Evolutionary conservation across 2,113 vertebrate genomes (phyloP).

Genomic region (Leuciscus idus): DNA sequence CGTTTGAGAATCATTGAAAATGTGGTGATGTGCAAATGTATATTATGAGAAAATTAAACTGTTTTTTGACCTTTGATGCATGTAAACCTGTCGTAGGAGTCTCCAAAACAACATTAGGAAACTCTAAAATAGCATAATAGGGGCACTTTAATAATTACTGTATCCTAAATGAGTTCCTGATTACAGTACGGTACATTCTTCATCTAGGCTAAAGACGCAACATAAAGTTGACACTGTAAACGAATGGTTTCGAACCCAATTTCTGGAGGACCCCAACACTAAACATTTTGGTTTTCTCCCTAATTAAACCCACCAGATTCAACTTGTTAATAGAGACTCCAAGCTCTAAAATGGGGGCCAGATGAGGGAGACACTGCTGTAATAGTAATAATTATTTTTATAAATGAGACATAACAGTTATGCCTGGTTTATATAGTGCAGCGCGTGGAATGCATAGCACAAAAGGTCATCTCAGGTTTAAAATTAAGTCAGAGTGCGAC

Average conservation of each 20-base stretch:
- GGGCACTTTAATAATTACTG: background rate
- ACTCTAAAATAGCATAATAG: too few relatives aligned
- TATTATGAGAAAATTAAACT: too few relatives aligned
- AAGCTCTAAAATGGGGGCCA: background rate
- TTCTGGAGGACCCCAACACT: background rate
- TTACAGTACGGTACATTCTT: background rate
- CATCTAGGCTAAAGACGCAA: background rate
- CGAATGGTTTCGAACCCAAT: background rate
- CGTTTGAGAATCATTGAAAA: too few relatives aligned
- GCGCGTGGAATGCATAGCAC: constrained; percentile 7
- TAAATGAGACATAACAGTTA: background rate
- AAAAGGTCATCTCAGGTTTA: constrained; percentile 41
- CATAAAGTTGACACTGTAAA: background rate
- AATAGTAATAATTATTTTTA: background rate
- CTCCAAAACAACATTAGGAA: too few relatives aligned
- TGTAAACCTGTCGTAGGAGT: too few relatives aligned
- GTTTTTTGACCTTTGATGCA: too few relatives aligned
- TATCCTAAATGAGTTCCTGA: background rate
- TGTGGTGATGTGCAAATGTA: too few relatives aligned
- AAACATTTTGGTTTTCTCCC: background rate
- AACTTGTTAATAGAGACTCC: background rate
- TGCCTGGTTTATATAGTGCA: background rate
- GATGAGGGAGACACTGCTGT: background rate
- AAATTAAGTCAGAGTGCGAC: constrained; percentile 45
- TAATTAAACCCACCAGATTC: background rate